Evolutionary conservation across 2,888 invertebrate genomes (phyloP), one percentile per base, ranked within the genome.

Genomic region (Heliconius cydno): DNA sequence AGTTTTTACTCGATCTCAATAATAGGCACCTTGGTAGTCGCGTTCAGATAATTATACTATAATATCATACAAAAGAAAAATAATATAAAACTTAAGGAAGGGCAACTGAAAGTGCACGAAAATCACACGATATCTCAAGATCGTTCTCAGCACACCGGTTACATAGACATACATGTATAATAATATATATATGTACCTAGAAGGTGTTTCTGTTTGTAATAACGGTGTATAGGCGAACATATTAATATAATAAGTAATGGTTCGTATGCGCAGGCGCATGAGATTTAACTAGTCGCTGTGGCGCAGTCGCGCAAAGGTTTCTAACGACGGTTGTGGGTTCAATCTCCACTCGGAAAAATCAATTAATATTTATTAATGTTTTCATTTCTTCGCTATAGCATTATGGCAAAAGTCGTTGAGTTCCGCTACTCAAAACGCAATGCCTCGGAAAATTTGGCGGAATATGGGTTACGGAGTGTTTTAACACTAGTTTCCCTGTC

Each of bases 181-280:
- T 87, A 86, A 88, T 86, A 75, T 79, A 74, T 80, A 76, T 76
- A 74, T 80, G 85, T 84, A 84, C 86, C 85, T 85, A 85, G 86
- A 86, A 86, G 86, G 81, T 89, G 87, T 86, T 85, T 88, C 89
- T 90, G 89, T 90, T 41, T 89, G 86, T 86, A 87, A 88, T 92
- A 93, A 92, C 92, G 91, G 92, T 89, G 90, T 85, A 87, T 88
- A 88, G 84, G 87, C 88, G 87, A 88, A 87, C 85, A 89, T 87
- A 88, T 88, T 87, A 86, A 84, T 85, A 89, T 88, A 88, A 5
- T 88, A 88, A 87, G 86, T 87, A 86, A 84, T 82, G 77, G 66
- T 72, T 46, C 30, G 82, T 85, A 83, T 90, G 92, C 91, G 92
- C 90, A 86, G 85, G 91, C 92, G 92, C 92, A 90, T 84, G 84